These are phyloP conservation scores for Colletes collaris DNA, from an alignment of 2,888 invertebrate genomes.

Conservation along the genomic window DNA sequence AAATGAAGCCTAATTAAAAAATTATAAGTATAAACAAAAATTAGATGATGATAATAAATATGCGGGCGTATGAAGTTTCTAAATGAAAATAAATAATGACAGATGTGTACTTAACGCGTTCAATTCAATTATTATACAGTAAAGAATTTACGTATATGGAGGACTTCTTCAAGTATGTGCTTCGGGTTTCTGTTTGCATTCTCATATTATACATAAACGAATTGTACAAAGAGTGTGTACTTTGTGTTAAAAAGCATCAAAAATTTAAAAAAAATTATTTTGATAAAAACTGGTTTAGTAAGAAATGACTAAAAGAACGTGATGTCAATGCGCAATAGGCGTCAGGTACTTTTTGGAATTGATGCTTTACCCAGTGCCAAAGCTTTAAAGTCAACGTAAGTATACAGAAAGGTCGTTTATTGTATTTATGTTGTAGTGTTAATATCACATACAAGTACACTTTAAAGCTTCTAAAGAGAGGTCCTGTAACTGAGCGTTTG, in stretches of 20 bases:
- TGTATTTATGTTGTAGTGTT: constrained; percentile 51
- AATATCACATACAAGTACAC: constrained; percentile 68
- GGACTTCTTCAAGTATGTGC: constrained; percentile 17
- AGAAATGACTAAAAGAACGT: constrained; percentile 55
- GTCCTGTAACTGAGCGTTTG: constrained; percentile 57
- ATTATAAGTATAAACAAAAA: constrained; percentile 29
- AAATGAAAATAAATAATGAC: constrained; percentile 56
- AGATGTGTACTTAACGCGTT: constrained; percentile 23
- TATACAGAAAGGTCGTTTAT: constrained; percentile 61
- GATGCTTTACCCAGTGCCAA: constrained; percentile 53
- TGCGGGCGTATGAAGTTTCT: constrained; percentile 31
- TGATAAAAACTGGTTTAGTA: constrained; percentile 24
- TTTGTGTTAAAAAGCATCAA: constrained; percentile 39
- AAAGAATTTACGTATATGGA: constrained; percentile 31
- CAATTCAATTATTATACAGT: constrained; percentile 33
- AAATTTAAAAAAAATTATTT: neutral
- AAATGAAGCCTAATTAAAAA: constrained; percentile 6
- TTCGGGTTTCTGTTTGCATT: constrained; percentile 22
- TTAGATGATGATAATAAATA: constrained; percentile 47
- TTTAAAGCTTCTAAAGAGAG: constrained; percentile 68
- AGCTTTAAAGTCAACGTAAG: constrained; percentile 60
- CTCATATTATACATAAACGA: constrained; percentile 14
- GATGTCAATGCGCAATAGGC: constrained; percentile 55
- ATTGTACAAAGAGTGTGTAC: constrained; percentile 17
- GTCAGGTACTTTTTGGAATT: constrained; percentile 68